phyloP scores from a whole-genome alignment of 2,797 vertebrate genomes.

The Muraenolepis orangiensis region DNA sequence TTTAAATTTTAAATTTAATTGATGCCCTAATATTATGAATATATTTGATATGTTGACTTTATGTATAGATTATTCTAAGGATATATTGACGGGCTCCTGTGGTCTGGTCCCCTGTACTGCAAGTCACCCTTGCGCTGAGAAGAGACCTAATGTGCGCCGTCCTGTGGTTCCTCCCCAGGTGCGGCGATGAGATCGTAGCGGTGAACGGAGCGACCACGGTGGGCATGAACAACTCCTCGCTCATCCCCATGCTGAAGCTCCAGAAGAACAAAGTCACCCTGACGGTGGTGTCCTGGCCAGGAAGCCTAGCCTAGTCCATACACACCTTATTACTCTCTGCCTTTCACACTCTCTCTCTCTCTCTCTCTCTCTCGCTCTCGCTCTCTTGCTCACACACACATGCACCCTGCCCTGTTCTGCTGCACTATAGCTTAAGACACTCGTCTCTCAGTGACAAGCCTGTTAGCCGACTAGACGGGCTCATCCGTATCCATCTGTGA shows the following conservation, averaged over 20 bases:
- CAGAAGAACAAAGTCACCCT: constrained; percentile 89
- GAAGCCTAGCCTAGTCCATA: constrained; percentile 79
- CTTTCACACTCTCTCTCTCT: neutral
- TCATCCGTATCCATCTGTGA: neutral
- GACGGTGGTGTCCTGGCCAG: constrained; percentile 91
- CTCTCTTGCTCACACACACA: neutral
- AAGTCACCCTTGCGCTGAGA: neutral
- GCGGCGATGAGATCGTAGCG: constrained; percentile 91
- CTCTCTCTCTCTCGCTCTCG: no score
- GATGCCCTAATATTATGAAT: no score
- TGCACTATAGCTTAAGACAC: neutral
- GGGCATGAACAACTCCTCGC: constrained; percentile 90
- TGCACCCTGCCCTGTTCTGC: neutral
- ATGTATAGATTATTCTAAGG: no score
- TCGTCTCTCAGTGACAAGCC: neutral
- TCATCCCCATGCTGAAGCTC: constrained; percentile 92
- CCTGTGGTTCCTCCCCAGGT: constrained; percentile 65
- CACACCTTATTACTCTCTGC: neutral
- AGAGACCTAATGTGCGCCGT: accelerated
- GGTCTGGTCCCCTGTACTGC: constrained; percentile 37
- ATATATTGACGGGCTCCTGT: no score
- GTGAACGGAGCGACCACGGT: constrained; percentile 86
- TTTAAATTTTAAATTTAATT: no score
- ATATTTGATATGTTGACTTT: no score
- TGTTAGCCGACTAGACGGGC: neutral